Conservation (phyloP, 2,113 vertebrate species). For the Panthera leo region DNA sequence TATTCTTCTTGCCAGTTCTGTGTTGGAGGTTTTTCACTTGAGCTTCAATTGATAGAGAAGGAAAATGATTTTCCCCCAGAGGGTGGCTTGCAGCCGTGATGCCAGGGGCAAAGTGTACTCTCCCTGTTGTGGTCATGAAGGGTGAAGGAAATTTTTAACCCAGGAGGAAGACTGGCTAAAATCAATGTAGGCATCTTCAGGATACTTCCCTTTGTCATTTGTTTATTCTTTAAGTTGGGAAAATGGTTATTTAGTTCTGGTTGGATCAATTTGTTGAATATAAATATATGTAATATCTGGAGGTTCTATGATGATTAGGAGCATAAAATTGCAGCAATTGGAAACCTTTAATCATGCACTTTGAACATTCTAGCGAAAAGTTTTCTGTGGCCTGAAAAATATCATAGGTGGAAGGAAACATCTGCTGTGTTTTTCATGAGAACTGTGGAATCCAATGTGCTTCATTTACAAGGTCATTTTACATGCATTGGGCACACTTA, state of each 20-base stretch:
- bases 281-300: not conserved
- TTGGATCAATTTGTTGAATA: not conserved
- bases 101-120: not conserved
- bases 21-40: not conserved
- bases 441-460: not conserved
- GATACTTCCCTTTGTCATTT: not conserved
- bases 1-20: not conserved
- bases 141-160: not conserved
- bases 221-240: not conserved
- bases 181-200: not conserved
- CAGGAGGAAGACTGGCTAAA: not conserved
- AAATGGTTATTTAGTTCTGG: not conserved
- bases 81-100: not conserved
- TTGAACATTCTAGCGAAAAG: slow-evolving; percentile 35
- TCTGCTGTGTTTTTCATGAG: slow-evolving; percentile 44
- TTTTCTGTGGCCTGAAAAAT: slow-evolving; percentile 41
- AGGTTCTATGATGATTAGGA: not conserved
- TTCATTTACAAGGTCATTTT: slow-evolving; percentile 41
- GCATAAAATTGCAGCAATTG: slow-evolving; percentile 26
- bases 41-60: not conserved
- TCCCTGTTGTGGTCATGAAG: not conserved
- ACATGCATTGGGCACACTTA: slow-evolving; percentile 29
- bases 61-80: not conserved
- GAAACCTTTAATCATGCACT: slow-evolving; percentile 51
- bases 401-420: slow-evolving; percentile 36